phyloP scores from a whole-genome alignment of 2,797 vertebrate species.

The Lates japonicus region DNA sequence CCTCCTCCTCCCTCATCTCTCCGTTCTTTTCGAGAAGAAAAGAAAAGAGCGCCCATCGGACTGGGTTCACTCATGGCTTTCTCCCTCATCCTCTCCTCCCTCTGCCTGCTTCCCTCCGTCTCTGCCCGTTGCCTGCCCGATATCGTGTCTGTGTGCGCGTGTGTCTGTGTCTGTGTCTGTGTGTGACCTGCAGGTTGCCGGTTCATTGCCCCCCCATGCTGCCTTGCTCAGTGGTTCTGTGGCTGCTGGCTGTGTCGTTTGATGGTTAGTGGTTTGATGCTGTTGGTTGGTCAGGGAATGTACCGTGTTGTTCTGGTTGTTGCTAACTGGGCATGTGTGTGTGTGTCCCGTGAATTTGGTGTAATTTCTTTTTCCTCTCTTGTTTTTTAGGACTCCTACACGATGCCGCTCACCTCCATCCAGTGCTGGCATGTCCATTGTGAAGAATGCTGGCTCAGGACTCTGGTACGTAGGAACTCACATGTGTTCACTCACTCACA shows the following conservation, averaged over 20 bases:
- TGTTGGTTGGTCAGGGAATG: conserved; percentile 58
- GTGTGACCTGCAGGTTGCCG: conserved; percentile 59
- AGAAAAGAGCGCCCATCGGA: conserved; percentile 51
- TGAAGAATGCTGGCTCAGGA: conserved; percentile 99
- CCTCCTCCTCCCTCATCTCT: conserved; percentile 51
- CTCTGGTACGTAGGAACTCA: conserved; percentile 88
- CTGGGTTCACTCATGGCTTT: conserved; percentile 60
- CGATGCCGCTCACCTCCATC: conserved; percentile 98
- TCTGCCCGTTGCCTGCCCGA: conserved; percentile 73
- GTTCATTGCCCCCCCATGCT: conserved; percentile 64
- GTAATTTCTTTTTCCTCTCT: not conserved
- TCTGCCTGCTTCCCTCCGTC: conserved; percentile 69
- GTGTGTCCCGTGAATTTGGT: not conserved
- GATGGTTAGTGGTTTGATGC: conserved; percentile 72
- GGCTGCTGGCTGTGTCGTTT: conserved; percentile 77
- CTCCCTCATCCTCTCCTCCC: conserved; percentile 63
- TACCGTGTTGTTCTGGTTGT: conserved; percentile 34
- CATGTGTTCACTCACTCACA: conserved; percentile 11
- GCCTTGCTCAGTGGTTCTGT: conserved; percentile 78
- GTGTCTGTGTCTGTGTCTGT: conserved; percentile 47
- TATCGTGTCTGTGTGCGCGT: conserved; percentile 60
- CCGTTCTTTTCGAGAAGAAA: conserved; percentile 72
- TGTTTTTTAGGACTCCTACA: conserved; percentile 91
- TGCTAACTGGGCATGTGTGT: not conserved
- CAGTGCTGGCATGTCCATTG: conserved; percentile 99